A percentile compares a stretch with the other conserved stretches of the same genome.
Conservation (phyloP, 2,888 invertebrate species). For the Zonitis immaculata region DNA sequence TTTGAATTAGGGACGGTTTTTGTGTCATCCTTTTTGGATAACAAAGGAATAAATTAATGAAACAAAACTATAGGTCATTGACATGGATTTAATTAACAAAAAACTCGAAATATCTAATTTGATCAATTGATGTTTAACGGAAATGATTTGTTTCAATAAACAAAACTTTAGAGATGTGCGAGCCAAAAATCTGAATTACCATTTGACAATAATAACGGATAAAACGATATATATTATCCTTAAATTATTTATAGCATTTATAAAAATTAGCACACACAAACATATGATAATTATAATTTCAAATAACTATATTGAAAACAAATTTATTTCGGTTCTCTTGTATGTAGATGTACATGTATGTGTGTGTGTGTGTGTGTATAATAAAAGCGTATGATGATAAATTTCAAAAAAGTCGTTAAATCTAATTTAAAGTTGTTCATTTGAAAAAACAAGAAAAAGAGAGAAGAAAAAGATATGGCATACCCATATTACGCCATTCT, state of each 20-base stretch:
- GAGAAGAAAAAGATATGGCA: no score
- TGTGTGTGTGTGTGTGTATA: no score
- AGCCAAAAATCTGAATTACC: neutral
- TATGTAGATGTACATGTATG: neutral
- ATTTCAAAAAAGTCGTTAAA: neutral
- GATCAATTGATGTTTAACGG: neutral
- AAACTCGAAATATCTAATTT: neutral
- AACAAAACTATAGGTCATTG: no score
- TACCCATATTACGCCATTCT: constrained; percentile 35
- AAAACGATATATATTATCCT: no score
- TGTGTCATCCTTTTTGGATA: no score
- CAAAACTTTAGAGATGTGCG: neutral
- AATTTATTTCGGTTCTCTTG: constrained; percentile 8
- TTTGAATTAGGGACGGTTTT: neutral
- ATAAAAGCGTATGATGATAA: no score
- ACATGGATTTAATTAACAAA: neutral
- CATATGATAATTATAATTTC: constrained; percentile 13
- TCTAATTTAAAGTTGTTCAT: neutral
- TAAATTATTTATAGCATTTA: constrained; percentile 18
- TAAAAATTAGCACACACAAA: constrained; percentile 5
- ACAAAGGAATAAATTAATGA: no score
- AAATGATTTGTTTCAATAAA: constrained; percentile 1
- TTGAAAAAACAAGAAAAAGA: no score
- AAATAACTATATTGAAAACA: constrained; percentile 1
- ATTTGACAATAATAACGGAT: no score